Base-by-base conservation (phyloP, 92 coral and sea anemone genomes). In the Palythoa grandiflora region DNA sequence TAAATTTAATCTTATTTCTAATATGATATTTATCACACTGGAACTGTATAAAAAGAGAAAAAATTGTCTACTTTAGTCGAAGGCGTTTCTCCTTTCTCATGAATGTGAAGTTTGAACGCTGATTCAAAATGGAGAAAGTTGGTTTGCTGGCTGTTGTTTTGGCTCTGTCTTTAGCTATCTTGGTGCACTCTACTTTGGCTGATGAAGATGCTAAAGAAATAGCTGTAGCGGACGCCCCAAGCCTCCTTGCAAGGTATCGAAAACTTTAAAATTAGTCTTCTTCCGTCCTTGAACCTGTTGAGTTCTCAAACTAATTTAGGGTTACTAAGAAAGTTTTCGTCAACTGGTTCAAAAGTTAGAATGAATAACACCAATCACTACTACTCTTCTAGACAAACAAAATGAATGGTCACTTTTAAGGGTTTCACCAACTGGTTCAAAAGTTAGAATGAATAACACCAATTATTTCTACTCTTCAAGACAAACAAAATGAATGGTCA, bases 101-200 rank as follows among this genome's bases (percentile, higher is more conserved):
- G 50, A 6, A 16, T 28, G 50, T 47, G 14, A 1, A n/a, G 77
- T 73, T 73, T 16, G 16, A 51, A 44, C 60, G 51, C 38, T 12
- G 63, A 51, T 1, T 50, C 37, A 51, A 7, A 28, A 79, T 79
- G 84, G 84, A 79, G 17, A 79, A 79, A 40, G 12, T 59, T 15
- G 39, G 72, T 72, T 12, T 40, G 48, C 51, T 79, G 19, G 9
- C 52, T 19, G 55, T 79, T 38, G 84, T 79, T 47, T 10, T 79
- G 84, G 84, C 60, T 44, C 7, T 79, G 17, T 79, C 84, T 2
- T n/a, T 79, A 65, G 84, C 73, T 16, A 79, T 79, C 73, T 54
- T 79, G 39, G 73, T 79, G 36, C 84, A 79, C 73, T 79, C 84
- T 7, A 79, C 84, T n/a, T 16, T 79, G 5, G 84, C 84, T 53